These are phyloP conservation scores for Chiloscyllium punctatum DNA, from an alignment of 2,797 vertebrate genomes.

Conservation along the genomic window DNA sequence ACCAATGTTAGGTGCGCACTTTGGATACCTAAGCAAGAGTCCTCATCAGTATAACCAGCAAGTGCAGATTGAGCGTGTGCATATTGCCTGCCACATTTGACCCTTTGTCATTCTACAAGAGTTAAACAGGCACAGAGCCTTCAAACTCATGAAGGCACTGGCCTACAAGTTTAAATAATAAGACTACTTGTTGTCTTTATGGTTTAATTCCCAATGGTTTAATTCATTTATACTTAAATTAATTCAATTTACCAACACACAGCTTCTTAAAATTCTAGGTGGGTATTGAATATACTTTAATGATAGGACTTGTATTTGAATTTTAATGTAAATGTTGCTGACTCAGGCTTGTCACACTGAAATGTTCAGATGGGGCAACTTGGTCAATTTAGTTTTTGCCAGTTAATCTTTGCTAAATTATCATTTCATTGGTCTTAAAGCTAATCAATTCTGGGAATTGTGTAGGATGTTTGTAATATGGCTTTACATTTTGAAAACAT, in stretches of 20 bases:
- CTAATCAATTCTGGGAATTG: constrained; percentile 31
- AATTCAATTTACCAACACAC: neutral
- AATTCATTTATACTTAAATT: neutral
- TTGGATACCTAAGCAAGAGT: neutral
- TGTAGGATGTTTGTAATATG: neutral
- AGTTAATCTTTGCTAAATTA: neutral
- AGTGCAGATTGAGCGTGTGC: too few species aligned
- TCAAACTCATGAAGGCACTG: too few species aligned
- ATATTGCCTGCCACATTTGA: neutral
- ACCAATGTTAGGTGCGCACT: neutral
- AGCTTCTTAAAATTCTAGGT: neutral
- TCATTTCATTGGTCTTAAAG: constrained; percentile 15
- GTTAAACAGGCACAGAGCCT: neutral
- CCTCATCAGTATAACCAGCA: neutral
- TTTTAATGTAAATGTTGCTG: neutral
- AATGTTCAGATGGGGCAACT: neutral
- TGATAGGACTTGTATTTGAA: neutral
- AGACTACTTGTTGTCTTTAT: neutral
- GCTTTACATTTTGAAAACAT: constrained; percentile 20
- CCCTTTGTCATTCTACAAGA: neutral
- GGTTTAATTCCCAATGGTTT: neutral
- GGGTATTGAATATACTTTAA: neutral
- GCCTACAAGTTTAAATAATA: neutral
- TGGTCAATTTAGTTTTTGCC: neutral
- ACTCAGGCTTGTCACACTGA: constrained; percentile 4